phyloP scores from a whole-genome alignment of 2,888 invertebrate genomes.

The Tigriopus californicus region DNA sequence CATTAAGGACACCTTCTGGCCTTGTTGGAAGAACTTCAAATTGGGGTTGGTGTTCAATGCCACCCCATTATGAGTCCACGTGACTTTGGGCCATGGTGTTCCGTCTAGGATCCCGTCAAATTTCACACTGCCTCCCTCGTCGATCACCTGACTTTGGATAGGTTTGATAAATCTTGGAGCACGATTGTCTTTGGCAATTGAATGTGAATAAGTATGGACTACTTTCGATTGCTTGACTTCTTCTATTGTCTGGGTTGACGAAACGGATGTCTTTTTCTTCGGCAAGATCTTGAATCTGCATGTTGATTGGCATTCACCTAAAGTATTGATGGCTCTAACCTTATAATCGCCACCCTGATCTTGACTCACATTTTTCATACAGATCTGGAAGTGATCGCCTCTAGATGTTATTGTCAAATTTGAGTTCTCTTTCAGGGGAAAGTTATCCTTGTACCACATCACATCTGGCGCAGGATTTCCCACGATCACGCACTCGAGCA shows the following conservation, averaged over 20 bases:
- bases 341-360: neutral
- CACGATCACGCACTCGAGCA: conserved; percentile 53
- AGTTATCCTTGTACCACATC: neutral
- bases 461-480: conserved; percentile 67
- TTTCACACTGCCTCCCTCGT: neutral
- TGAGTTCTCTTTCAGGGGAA: neutral
- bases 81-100: neutral
- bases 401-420: neutral
- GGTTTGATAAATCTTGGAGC: no score
- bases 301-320: neutral
- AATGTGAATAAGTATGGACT: no score
- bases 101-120: neutral
- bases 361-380: neutral
- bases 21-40: neutral
- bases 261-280: neutral
- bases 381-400: neutral
- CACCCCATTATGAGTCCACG: neutral
- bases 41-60: neutral
- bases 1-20: neutral
- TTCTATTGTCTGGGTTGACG: no score
- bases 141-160: neutral
- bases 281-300: neutral
- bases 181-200: no score
- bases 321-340: neutral
- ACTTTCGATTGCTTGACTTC: no score